phyloP scores from a whole-genome alignment of 2,888 invertebrate genomes.

The Platerodrilus igneus region DNA sequence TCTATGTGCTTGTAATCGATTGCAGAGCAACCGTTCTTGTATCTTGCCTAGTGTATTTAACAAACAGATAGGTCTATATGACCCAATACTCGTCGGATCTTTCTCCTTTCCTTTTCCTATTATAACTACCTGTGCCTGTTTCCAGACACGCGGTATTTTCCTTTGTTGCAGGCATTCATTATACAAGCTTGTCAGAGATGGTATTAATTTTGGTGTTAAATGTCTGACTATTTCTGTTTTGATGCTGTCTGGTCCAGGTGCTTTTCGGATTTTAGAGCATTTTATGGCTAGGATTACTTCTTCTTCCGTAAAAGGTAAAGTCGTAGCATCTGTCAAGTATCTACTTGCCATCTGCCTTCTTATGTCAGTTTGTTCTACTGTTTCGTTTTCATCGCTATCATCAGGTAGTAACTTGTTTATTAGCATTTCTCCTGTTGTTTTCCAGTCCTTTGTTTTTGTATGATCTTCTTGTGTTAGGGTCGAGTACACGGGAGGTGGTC shows the following conservation, averaged over 20 bases:
- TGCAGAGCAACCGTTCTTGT: conserved; percentile 1
- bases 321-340: no score
- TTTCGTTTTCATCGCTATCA: conserved; percentile 10
- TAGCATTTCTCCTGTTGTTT: conserved; percentile 9
- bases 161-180: conserved; percentile 19
- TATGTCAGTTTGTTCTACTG: not conserved
- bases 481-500: conserved; percentile 4
- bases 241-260: conserved; percentile 14
- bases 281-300: conserved; percentile 3
- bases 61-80: conserved; percentile 5
- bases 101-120: conserved; percentile 9
- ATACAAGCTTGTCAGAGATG: conserved; percentile 7
- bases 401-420: conserved; percentile 13
- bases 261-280: conserved; percentile 3
- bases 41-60: not conserved
- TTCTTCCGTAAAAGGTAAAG: not conserved
- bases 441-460: conserved; percentile 11
- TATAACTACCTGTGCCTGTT: conserved; percentile 12
- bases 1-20: conserved; percentile 3
- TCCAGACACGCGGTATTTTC: conserved; percentile 14
- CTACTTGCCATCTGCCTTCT: not conserved
- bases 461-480: conserved; percentile 5
- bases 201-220: not conserved
- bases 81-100: no score
- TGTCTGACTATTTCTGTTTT: conserved; percentile 6